These are phyloP conservation scores for Drosophila peninsularis DNA, from an alignment of 2,888 invertebrate species.

Conservation along the genomic window DNA sequence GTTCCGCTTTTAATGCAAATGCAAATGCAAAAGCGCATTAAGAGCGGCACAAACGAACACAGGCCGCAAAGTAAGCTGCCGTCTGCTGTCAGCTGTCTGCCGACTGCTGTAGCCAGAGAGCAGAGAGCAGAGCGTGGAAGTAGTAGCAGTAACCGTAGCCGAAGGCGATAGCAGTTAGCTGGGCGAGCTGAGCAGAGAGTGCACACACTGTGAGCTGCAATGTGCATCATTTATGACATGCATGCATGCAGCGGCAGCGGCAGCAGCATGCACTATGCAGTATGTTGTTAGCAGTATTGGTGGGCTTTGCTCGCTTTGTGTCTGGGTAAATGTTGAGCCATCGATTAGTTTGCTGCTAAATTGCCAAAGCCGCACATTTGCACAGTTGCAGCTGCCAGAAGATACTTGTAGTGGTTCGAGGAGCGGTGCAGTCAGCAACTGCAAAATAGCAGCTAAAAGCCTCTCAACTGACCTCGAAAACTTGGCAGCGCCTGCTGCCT, in stretches of 20 bases:
- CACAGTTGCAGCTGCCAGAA: conserved; percentile 17
- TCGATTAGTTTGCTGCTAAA: conserved; percentile 76
- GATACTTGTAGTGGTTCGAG: conserved; percentile 9
- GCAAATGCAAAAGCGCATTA: conserved; percentile 72
- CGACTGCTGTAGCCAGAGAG: neutral
- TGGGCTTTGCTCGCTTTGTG: conserved; percentile 65
- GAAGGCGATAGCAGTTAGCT: neutral
- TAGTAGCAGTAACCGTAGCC: conserved; percentile 10
- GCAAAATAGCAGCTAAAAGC: conserved; percentile 41
- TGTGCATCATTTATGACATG: conserved; percentile 77
- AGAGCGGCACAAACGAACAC: conserved; percentile 61
- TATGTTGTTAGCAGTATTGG: conserved; percentile 6
- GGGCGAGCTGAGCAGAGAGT: conserved; percentile 11
- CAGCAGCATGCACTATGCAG: neutral
- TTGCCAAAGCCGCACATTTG: conserved; percentile 75
- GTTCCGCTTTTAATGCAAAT: conserved; percentile 76
- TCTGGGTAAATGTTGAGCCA: conserved; percentile 77
- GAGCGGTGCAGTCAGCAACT: conserved; percentile 6
- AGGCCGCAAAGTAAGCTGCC: conserved; percentile 68
- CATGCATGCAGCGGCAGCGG: conserved; percentile 23
- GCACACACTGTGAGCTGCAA: conserved; percentile 56
- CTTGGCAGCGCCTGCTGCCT: conserved; percentile 35
- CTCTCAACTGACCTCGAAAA: conserved; percentile 55
- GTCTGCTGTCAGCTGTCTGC: conserved; percentile 6
- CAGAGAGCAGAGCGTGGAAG: conserved; percentile 3